Conservation (phyloP, 1,140 invertebrate species). For the Batillaria attramentaria region DNA sequence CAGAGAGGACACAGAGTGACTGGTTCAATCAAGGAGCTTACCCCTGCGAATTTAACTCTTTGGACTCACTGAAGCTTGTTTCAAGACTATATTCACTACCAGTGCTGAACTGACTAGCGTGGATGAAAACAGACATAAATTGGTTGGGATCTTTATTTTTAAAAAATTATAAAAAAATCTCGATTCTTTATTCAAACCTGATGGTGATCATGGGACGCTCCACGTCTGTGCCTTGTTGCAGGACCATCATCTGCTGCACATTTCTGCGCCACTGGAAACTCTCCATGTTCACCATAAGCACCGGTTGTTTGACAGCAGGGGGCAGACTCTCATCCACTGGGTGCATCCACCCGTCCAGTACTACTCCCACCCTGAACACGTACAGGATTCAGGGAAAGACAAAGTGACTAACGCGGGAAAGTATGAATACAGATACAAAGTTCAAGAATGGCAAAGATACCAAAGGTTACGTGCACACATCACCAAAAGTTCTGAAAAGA, state of each 20-base stretch:
- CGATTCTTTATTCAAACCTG: slow-evolving; percentile 73
- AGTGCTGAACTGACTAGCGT: no score
- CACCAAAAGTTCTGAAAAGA: no score
- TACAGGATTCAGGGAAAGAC: not conserved
- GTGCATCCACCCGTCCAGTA: slow-evolving; percentile 82
- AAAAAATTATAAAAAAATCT: no score
- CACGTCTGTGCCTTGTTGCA: slow-evolving; percentile 54
- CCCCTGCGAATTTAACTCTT: not conserved
- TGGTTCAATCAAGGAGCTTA: not conserved
- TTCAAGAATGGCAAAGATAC: not conserved
- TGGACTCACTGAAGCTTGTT: no score
- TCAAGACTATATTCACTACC: no score
- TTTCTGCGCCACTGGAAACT: slow-evolving; percentile 79
- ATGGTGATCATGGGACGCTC: slow-evolving; percentile 72
- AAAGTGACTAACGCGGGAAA: not conserved
- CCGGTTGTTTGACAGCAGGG: slow-evolving; percentile 74
- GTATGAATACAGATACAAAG: not conserved
- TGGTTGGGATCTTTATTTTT: no score
- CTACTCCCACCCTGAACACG: slow-evolving; percentile 73
- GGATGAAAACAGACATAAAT: no score
- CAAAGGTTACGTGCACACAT: no score
- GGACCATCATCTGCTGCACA: slow-evolving; percentile 75
- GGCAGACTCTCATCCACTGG: slow-evolving; percentile 76
- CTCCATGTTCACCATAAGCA: slow-evolving; percentile 79
- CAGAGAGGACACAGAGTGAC: no score